Percentiles rank a stretch among this genome's conserved stretches.
Conservation (phyloP, 2,113 vertebrate genomes). For the Anthoscopus minutus region DNA sequence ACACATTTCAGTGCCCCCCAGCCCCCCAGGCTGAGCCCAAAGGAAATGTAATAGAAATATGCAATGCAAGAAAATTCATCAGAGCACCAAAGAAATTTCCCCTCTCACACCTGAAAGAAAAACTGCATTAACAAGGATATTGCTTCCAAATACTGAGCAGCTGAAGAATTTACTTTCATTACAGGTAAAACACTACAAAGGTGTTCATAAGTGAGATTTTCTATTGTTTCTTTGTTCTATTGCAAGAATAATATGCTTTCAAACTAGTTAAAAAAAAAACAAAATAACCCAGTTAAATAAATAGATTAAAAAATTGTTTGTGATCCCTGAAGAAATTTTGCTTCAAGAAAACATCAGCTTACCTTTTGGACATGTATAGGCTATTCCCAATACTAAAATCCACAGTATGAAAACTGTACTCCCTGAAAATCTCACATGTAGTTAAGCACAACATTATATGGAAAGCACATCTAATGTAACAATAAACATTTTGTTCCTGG, state of each 20-base stretch:
- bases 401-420: background rate
- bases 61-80: background rate
- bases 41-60: constrained; percentile 6
- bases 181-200: background rate
- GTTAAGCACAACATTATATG: background rate
- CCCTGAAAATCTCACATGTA: background rate
- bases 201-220: fast-evolving
- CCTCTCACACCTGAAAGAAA: background rate
- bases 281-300: background rate
- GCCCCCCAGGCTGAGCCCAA: background rate
- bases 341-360: background rate
- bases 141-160: background rate
- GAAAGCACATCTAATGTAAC: background rate
- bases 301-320: background rate
- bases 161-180: background rate
- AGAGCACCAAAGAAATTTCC: background rate
- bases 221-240: background rate
- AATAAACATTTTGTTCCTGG: background rate
- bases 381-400: background rate
- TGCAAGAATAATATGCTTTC: background rate
- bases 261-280: fast-evolving
- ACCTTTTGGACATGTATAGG: background rate
- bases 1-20: background rate
- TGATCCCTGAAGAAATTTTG: background rate
- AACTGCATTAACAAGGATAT: background rate